Evolutionary conservation across 2,888 invertebrate species (phyloP), one percentile per base, ranked within the genome.

Genomic region (Micropterix aruncella): DNA sequence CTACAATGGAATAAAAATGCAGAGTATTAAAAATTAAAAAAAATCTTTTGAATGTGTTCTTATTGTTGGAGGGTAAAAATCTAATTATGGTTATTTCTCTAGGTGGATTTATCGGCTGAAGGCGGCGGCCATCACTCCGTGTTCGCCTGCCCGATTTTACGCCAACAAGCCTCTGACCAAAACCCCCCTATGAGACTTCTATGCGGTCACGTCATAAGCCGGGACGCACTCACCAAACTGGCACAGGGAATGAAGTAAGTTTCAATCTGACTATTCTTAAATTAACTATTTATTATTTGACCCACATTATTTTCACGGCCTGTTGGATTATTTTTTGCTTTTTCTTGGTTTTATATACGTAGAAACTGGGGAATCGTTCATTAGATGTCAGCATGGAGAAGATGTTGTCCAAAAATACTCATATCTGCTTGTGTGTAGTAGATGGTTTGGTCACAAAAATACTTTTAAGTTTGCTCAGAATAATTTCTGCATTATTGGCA

Each of bases 161-260:
- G 96, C 44, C 96, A 96, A 60, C 97, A 97, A 63, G 91, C 92
- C 39, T 89, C 92, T 1, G 93, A 94, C 53, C 79, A 79, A 53
- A 99, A 99, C 75, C 99, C 99, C 45, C 97, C 99, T 14, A 95
- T 99, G 86, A 77, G 93, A 51, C 75, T 99, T 48, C 80, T 90
- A 2, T 99, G 99, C 65, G 99, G 99, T 2, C 99, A 99, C 70
- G 96, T 97, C 48, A 97, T 99, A 56, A 95, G 95, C 2, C 77
- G 88, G 52, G 99, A 99, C 70, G 99, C 99, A 39, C 77, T 99
- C 52, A 88, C 87, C 65, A 96, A 96, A 70, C 77, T 99, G 44
- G 88, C 92, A 51, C 87, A 81, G 63, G 90, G 89, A 41, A 90
- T 85, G 64, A 94, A 95, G 90, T 92, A 74, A 67, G 77, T 69